Evolutionary conservation across 1,140 invertebrate genomes (phyloP).

Genomic region (Ridgeia piscesae): DNA sequence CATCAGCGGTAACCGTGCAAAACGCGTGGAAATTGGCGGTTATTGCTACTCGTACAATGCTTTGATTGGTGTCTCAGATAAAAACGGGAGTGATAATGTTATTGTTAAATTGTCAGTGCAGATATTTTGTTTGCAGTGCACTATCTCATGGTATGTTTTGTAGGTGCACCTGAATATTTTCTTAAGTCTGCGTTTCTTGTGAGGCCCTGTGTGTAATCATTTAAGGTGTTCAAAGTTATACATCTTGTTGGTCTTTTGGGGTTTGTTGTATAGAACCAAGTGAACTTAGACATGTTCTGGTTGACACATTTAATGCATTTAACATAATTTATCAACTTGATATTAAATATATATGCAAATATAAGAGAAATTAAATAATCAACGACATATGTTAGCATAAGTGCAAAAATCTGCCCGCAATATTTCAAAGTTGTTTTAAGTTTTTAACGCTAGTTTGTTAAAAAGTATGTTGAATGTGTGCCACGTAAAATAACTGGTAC

Average conservation of each 20-base stretch:
- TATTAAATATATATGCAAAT: neutral
- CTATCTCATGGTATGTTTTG: neutral
- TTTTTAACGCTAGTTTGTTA: no score
- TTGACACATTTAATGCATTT: neutral
- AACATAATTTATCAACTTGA: neutral
- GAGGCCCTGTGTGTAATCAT: neutral
- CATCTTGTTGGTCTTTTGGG: neutral
- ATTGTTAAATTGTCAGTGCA: neutral
- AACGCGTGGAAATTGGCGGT: neutral
- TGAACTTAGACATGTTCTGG: neutral
- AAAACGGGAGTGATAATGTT: neutral
- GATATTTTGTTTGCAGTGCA: neutral
- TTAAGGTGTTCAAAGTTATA: neutral
- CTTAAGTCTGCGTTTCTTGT: neutral
- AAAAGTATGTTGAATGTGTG: neutral
- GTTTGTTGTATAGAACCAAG: neutral
- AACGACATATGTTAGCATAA: neutral
- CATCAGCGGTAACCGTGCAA: neutral
- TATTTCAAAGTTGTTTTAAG: neutral
- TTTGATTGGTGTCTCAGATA: neutral
- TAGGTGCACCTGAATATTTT: neutral
- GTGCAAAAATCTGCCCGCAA: neutral
- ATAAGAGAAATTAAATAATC: neutral
- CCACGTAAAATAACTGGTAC: no score
- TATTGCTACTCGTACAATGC: neutral